phyloP scores from a whole-genome alignment of 1,140 invertebrate genomes.

The Pogonomyrmex barbatus region DNA sequence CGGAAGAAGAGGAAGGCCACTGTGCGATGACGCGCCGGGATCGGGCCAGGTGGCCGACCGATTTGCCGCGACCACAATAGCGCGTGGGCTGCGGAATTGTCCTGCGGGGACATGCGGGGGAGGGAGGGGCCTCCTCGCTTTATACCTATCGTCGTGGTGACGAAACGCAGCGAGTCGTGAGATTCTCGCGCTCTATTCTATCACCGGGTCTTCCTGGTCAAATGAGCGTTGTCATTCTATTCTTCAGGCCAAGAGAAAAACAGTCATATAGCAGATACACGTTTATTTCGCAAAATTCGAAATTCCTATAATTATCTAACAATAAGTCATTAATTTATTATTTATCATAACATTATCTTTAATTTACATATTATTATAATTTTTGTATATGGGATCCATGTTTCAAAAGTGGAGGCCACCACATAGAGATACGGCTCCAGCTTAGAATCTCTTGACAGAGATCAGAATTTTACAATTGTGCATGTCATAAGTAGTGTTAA shows the following conservation, averaged over 20 bases:
- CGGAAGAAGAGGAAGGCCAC: conserved; percentile 66
- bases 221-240: not conserved
- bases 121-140: conserved; percentile 45
- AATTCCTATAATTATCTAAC: not conserved
- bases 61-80: conserved; percentile 81
- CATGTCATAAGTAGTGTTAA: too few species aligned
- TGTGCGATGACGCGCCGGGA: conserved; percentile 59
- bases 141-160: conserved; percentile 54
- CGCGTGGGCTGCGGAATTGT: conserved; percentile 78
- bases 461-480: too few species aligned
- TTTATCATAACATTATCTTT: not conserved
- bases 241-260: conserved; percentile 3
- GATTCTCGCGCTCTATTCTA: conserved; percentile 19
- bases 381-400: too few species aligned
- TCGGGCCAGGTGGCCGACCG: conserved; percentile 81
- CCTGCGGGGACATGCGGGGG: conserved; percentile 59
- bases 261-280: not conserved
- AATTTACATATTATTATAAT: too few species aligned
- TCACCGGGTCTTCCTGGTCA: not conserved
- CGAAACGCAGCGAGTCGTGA: conserved; percentile 65
- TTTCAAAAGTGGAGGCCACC: too few species aligned
- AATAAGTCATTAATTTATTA: not conserved
- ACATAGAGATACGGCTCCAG: too few species aligned
- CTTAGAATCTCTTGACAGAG: too few species aligned
- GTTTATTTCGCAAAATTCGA: not conserved